Percentiles rank a stretch among this genome's conserved stretches.
Evolutionary conservation across 2,113 vertebrate genomes (phyloP).

Genomic region (Lepisosteus oculatus): DNA sequence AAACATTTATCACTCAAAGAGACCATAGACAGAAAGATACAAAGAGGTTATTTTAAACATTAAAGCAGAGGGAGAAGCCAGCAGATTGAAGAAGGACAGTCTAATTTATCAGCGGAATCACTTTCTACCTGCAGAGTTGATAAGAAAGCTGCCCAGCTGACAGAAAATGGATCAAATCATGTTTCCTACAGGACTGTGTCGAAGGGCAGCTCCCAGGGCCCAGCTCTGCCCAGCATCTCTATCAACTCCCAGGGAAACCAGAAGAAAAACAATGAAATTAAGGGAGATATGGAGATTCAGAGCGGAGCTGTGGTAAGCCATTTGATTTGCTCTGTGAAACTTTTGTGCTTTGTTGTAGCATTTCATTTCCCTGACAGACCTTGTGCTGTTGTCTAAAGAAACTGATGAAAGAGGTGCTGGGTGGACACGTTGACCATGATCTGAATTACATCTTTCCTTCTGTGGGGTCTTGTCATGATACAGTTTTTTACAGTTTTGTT

Average conservation of each 20-base stretch:
- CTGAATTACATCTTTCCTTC: neutral
- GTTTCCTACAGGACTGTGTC: conserved; percentile 72
- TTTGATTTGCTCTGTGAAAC: neutral
- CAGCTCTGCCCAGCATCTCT: conserved; percentile 59
- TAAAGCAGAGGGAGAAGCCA: conserved; percentile 54
- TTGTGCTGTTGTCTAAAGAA: no score
- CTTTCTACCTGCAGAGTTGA: conserved; percentile 76
- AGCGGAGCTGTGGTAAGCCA: conserved; percentile 74
- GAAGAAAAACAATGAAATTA: conserved; percentile 73
- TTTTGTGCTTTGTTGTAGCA: no score
- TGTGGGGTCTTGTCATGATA: neutral
- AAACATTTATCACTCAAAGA: conserved; percentile 60
- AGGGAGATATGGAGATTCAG: conserved; percentile 70
- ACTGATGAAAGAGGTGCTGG: no score
- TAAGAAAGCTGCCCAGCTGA: conserved; percentile 67
- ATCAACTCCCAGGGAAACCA: conserved; percentile 72
- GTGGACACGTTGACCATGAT: no score
- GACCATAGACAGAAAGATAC: conserved; percentile 55
- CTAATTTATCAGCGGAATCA: conserved; percentile 73
- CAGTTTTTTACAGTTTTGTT: neutral
- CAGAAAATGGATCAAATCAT: conserved; percentile 75
- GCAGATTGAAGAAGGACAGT: conserved; percentile 62
- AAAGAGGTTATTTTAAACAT: conserved; percentile 58
- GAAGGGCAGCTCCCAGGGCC: conserved; percentile 72
- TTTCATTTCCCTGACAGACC: no score